These are phyloP conservation scores for Tetraodon nigroviridis DNA, from an alignment of 2,113 vertebrate species.

Conservation along the genomic window DNA sequence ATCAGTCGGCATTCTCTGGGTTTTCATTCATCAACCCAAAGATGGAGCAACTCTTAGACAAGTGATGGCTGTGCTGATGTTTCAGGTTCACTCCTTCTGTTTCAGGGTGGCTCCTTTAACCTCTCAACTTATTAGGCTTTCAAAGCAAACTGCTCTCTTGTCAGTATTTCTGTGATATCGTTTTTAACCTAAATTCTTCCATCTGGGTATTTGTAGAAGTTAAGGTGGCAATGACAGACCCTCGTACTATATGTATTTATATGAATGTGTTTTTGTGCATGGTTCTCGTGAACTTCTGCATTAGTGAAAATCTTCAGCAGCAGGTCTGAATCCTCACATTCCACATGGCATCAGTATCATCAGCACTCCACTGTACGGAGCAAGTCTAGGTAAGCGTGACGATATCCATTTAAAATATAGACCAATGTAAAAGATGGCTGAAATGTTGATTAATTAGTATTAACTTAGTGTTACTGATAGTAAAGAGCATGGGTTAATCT, in stretches of 20 bases:
- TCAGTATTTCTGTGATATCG: constrained; percentile 49
- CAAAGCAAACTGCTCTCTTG: constrained; percentile 31
- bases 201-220: constrained; percentile 45
- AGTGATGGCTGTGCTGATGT: constrained; percentile 56
- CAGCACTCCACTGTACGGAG: constrained; percentile 29
- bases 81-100: constrained; percentile 4
- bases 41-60: constrained; percentile 85
- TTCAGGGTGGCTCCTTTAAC: constrained; percentile 16
- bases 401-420: constrained; percentile 42
- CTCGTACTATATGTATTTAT: constrained; percentile 54
- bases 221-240: constrained; percentile 25
- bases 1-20: constrained; percentile 87
- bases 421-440: constrained; percentile 22
- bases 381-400: constrained; percentile 14
- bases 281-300: constrained; percentile 17
- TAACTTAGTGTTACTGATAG: constrained; percentile 15
- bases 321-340: constrained; percentile 38
- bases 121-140: constrained; percentile 20
- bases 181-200: constrained; percentile 43
- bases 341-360: constrained; percentile 32
- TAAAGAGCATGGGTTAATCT: constrained; percentile 22
- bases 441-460: constrained; percentile 21
- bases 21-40: constrained; percentile 94
- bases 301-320: constrained; percentile 40
- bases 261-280: constrained; percentile 59